Percentiles rank a stretch among this genome's conserved stretches.
These are phyloP conservation scores for Spisula subtruncata DNA, from an alignment of 2,888 invertebrate species.

Conservation along the genomic window DNA sequence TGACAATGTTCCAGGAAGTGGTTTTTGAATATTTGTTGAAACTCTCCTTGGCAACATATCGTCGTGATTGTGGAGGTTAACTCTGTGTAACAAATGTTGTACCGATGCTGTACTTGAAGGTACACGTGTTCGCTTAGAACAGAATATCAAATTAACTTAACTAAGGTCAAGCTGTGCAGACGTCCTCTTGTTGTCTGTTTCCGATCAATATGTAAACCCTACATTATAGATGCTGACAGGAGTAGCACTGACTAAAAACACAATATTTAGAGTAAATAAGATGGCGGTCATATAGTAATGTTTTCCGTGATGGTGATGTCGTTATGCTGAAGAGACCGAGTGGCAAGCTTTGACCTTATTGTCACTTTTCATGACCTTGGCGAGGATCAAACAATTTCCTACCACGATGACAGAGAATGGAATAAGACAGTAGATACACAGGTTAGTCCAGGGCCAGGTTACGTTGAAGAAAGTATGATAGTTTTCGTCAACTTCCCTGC, in stretches of 20 bases:
- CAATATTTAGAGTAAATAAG: slow-evolving; percentile 76
- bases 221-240: slow-evolving; percentile 79
- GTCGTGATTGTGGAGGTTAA: no score
- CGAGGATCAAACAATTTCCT: slow-evolving; percentile 79
- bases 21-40: no score
- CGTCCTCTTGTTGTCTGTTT: neutral
- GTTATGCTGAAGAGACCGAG: neutral
- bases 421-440: slow-evolving; percentile 78
- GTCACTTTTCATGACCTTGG: slow-evolving; percentile 72
- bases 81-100: neutral
- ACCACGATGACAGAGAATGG: slow-evolving; percentile 79
- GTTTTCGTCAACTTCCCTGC: slow-evolving; percentile 50
- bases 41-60: no score
- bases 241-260: slow-evolving; percentile 77
- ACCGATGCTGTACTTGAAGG: neutral
- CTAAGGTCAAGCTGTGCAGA: slow-evolving; percentile 65
- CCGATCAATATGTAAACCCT: slow-evolving; percentile 67
- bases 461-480: slow-evolving; percentile 70
- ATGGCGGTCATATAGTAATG: slow-evolving; percentile 79
- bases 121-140: neutral
- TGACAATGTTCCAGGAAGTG: no score
- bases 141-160: slow-evolving; percentile 68
- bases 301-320: slow-evolving; percentile 34
- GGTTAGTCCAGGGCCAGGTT: slow-evolving; percentile 83
- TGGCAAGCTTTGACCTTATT: slow-evolving; percentile 47